Evolutionary conservation across 2,113 vertebrate species (phyloP).

Genomic region (Aphelocoma coerulescens): DNA sequence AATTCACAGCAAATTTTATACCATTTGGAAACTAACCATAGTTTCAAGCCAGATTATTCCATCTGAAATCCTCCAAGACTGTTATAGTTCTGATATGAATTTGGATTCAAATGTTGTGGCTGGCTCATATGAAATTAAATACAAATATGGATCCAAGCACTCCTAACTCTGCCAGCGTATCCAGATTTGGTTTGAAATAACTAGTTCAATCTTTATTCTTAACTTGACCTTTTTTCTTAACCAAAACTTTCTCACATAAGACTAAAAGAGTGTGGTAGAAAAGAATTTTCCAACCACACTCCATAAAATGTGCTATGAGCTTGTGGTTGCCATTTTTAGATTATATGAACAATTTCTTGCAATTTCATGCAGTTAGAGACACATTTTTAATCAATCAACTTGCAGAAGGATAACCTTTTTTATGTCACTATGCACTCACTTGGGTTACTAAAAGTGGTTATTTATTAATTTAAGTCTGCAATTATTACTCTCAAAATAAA

Average conservation of each 20-base stretch:
- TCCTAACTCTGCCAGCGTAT: background rate
- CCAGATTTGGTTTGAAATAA: background rate
- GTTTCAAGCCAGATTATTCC: background rate
- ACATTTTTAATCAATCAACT: background rate
- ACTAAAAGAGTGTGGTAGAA: background rate
- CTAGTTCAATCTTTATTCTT: background rate
- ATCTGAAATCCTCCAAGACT: constrained; percentile 11
- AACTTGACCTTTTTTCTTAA: background rate
- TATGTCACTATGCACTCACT: background rate
- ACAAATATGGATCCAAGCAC: background rate
- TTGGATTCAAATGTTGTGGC: constrained; percentile 23
- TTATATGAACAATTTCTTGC: background rate
- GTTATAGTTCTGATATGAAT: background rate
- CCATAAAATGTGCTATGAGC: background rate
- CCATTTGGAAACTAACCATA: background rate
- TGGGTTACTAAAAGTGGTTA: background rate
- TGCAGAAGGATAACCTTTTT: background rate
- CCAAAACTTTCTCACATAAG: background rate
- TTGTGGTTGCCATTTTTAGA: background rate
- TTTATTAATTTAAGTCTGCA: background rate
- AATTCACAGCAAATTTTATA: background rate
- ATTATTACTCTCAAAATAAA: background rate
- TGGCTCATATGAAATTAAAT: background rate
- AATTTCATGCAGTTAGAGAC: background rate
- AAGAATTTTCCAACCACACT: background rate